A percentile compares a stretch with the other conserved stretches of the same genome.
These are phyloP conservation scores for Parapsyche elsis DNA, from an alignment of 1,140 invertebrate species.

Conservation along the genomic window DNA sequence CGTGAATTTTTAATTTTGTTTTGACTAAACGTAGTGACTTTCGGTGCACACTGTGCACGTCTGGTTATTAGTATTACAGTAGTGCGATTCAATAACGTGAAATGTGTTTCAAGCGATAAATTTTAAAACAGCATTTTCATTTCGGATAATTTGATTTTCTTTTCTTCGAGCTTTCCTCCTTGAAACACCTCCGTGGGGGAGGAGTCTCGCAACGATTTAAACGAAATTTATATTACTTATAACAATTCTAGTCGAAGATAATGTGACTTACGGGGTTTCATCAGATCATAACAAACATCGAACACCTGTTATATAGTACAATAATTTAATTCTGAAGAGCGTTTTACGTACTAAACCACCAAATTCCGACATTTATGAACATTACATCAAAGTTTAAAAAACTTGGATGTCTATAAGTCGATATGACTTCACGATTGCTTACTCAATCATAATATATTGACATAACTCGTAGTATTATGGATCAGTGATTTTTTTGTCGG, in stretches of 20 bases:
- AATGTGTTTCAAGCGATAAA: conserved; percentile 54
- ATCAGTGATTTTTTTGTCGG: no score
- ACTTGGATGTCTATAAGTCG: no score
- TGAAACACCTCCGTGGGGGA: conserved; percentile 34
- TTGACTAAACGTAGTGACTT: neutral
- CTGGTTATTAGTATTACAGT: conserved; percentile 52
- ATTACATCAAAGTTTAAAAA: no score
- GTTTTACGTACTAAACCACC: no score
- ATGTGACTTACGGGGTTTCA: no score
- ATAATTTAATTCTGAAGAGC: no score
- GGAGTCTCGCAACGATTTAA: neutral
- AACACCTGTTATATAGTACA: no score
- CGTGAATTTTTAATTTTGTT: neutral
- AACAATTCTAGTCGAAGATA: neutral
- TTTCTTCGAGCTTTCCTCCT: conserved; percentile 45
- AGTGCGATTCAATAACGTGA: conserved; percentile 55
- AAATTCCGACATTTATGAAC: no score
- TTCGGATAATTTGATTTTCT: conserved; percentile 54
- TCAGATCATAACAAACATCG: no score
- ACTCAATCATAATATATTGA: no score
- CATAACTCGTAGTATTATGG: no score
- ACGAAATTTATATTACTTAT: conserved; percentile 11
- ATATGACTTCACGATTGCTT: no score
- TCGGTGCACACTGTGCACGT: neutral
- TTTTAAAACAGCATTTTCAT: conserved; percentile 57